Percentiles rank a stretch among this genome's conserved stretches.
Evolutionary conservation across 2,797 vertebrate genomes (phyloP).

Genomic region (Anguilla anguilla): DNA sequence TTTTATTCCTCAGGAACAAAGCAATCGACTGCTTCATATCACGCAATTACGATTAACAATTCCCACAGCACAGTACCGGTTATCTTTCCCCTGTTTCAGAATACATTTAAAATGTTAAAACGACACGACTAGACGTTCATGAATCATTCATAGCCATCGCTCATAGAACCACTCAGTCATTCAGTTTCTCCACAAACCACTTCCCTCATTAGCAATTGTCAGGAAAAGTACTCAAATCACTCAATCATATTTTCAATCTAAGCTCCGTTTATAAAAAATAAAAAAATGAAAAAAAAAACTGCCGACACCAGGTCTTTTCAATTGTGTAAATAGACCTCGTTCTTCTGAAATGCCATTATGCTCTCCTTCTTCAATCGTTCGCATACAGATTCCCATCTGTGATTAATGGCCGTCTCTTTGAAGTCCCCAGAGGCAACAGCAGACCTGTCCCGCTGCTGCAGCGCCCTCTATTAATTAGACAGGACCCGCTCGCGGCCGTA

Average conservation of each 20-base stretch:
- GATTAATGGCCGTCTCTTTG: not conserved
- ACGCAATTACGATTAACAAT: not conserved
- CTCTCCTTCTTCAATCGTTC: not conserved
- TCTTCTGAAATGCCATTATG: not conserved
- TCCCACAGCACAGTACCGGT: not conserved
- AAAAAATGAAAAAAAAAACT: not conserved
- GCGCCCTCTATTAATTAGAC: not conserved
- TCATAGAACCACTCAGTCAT: not conserved
- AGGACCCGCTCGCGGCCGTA: not conserved
- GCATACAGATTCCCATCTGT: not conserved
- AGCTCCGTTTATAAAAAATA: too few relatives aligned
- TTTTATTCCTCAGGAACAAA: not conserved
- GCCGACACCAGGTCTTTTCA: not conserved
- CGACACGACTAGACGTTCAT: not conserved
- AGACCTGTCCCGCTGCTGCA: not conserved
- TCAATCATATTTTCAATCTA: constrained; percentile 2
- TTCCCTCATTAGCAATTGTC: not conserved
- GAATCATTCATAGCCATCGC: not conserved
- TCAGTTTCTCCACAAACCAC: not conserved
- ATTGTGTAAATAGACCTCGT: not conserved
- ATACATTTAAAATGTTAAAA: not conserved
- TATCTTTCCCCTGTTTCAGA: not conserved
- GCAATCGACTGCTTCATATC: not conserved
- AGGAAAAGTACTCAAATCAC: not conserved
- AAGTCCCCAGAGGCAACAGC: not conserved